Evolutionary conservation across 2,797 vertebrate genomes (phyloP).

Genomic region (Hypotaenidia okinawae): DNA sequence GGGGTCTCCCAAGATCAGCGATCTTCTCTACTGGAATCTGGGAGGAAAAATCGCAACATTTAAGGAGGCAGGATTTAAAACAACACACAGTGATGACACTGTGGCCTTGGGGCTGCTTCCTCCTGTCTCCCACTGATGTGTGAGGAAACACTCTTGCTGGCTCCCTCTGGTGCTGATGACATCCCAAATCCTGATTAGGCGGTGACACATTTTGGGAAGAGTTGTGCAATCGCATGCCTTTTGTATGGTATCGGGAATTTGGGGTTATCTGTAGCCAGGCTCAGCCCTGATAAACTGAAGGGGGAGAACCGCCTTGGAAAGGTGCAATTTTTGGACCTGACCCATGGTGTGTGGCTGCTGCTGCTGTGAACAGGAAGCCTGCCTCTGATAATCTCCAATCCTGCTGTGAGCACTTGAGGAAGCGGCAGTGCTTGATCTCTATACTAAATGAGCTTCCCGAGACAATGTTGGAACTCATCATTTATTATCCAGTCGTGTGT

Average conservation of each 20-base stretch:
- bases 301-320: neutral
- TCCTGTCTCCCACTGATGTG: neutral
- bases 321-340: neutral
- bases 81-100: neutral
- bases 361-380: neutral
- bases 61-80: neutral
- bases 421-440: neutral
- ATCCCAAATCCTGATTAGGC: neutral
- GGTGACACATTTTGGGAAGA: accelerated
- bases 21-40: neutral
- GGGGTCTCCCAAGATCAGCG: neutral
- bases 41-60: neutral
- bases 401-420: neutral
- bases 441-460: neutral
- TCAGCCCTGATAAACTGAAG: neutral
- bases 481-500: too few species aligned
- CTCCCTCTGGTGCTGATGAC: neutral
- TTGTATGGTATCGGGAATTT: neutral
- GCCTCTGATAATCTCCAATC: neutral
- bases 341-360: accelerated
- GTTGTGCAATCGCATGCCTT: neutral
- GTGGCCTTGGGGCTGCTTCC: neutral
- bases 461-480: neutral
- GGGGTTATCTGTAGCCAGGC: neutral
- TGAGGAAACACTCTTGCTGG: neutral